A percentile compares a stretch with the other conserved stretches of the same genome.
Evolutionary conservation across 2,113 vertebrate genomes (phyloP).

Genomic region (Ptyas mucosa): DNA sequence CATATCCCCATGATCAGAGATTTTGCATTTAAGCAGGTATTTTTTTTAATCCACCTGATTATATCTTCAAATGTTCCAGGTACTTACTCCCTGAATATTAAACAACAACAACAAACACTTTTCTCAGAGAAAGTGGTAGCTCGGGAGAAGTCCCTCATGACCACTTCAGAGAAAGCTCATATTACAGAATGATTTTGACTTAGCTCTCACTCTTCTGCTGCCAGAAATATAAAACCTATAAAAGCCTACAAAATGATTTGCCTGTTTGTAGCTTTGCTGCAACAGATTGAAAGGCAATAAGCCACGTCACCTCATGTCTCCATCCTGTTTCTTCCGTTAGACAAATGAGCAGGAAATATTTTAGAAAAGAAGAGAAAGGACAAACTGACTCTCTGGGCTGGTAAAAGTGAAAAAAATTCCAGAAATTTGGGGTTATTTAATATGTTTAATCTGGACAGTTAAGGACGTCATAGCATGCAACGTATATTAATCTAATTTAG

Average conservation of each 20-base stretch:
- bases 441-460: not conserved
- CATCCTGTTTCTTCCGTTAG: accelerated
- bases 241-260: not conserved
- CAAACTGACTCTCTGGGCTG: not conserved
- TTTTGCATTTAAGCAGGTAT: not conserved
- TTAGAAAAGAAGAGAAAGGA: not conserved
- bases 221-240: not conserved
- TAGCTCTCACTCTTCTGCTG: not conserved
- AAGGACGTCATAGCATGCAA: not conserved
- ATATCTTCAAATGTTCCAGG: not conserved
- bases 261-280: not conserved
- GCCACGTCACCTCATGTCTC: not conserved
- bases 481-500: too few relatives aligned
- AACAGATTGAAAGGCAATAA: too few relatives aligned
- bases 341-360: not conserved
- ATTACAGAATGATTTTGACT: not conserved
- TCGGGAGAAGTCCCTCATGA: not conserved
- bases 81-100: not conserved
- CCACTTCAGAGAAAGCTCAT: not conserved
- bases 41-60: not conserved
- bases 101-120: too few relatives aligned
- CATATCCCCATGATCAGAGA: not conserved
- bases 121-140: not conserved
- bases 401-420: not conserved
- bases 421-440: not conserved